Percentiles rank a stretch among this genome's conserved stretches.
These are phyloP conservation scores for Taeniopygia guttata DNA, from an alignment of 2,797 vertebrate species.

Conservation along the genomic window DNA sequence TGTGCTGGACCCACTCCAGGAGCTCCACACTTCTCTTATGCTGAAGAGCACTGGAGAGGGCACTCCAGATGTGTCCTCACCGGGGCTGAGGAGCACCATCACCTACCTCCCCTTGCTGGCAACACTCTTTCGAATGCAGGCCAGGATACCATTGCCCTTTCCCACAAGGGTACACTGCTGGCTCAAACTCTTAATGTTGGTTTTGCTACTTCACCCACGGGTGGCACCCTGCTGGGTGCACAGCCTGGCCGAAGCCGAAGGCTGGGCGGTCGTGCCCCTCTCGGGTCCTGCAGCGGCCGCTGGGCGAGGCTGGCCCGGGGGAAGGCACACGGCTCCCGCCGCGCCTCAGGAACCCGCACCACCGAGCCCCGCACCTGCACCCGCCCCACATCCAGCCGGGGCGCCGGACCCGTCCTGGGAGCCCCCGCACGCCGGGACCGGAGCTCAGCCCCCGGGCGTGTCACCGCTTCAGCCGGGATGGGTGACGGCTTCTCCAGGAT, in stretches of 20 bases:
- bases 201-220: accelerated
- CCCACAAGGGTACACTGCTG: neutral
- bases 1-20: accelerated
- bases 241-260: accelerated
- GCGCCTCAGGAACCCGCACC: accelerated
- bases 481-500: neutral
- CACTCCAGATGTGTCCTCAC: neutral
- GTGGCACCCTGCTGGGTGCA: no score
- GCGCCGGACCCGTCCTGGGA: neutral
- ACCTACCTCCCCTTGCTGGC: neutral
- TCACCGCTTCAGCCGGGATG: neutral
- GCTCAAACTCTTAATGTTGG: accelerated
- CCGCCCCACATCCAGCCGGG: no score
- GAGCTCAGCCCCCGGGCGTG: accelerated
- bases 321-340: neutral
- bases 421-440: neutral
- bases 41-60: neutral
- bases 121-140: neutral
- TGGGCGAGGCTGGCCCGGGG: accelerated
- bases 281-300: accelerated
- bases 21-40: neutral
- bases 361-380: neutral
- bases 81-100: neutral
- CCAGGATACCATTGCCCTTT: neutral
- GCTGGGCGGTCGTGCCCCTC: accelerated